A percentile compares a stretch with the other conserved stretches of the same genome.
Conservation (phyloP, 2,888 invertebrate genomes). For the Hedya salicella region DNA sequence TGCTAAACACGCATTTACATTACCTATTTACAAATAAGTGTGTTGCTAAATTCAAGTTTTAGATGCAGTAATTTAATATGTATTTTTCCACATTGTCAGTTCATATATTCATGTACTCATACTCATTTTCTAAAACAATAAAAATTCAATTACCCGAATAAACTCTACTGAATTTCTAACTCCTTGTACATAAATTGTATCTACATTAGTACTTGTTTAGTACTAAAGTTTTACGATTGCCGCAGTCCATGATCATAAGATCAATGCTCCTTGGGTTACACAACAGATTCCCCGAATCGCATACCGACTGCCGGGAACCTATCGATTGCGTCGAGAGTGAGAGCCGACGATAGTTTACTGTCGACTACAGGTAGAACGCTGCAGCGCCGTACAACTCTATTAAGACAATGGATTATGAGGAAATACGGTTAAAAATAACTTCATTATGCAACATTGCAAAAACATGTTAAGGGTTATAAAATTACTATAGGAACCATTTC, state of each 20-base stretch:
- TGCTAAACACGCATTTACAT: no score
- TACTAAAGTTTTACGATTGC: neutral
- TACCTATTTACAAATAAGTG: no score
- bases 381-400: neutral
- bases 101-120: no score
- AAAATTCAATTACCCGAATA: no score
- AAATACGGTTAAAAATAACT: neutral
- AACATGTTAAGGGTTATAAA: neutral
- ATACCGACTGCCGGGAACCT: constrained; percentile 30
- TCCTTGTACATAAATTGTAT: no score
- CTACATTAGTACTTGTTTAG: no score
- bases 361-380: constrained; percentile 1
- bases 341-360: constrained; percentile 39
- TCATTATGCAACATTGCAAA: neutral
- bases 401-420: neutral
- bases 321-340: constrained; percentile 43
- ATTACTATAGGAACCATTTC: neutral
- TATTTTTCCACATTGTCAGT: no score
- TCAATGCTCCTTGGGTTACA: constrained; percentile 24
- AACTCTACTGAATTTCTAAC: no score
- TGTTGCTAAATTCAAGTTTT: no score
- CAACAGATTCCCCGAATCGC: constrained; percentile 32
- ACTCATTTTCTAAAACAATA: no score
- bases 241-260: constrained; percentile 2
- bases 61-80: no score